Evolutionary conservation across 2,113 vertebrate genomes (phyloP).

Genomic region (Pagrus major): DNA sequence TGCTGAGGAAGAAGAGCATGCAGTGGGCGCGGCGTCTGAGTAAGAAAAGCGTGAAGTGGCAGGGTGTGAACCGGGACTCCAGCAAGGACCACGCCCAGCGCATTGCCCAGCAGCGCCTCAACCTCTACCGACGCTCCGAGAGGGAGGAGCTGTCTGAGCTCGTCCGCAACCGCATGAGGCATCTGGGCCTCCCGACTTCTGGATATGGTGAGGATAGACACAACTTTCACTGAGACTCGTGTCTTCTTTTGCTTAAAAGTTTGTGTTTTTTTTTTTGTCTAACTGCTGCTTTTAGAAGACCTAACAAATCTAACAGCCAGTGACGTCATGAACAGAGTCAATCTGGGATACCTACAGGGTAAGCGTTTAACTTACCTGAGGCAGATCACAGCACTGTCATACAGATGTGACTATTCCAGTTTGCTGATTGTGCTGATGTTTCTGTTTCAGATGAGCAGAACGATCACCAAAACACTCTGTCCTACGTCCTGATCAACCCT

Average conservation of each 20-base stretch:
- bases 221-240: neutral
- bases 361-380: too few species aligned
- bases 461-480: constrained; percentile 94
- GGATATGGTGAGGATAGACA: constrained; percentile 88
- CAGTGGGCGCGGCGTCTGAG: constrained; percentile 94
- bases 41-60: constrained; percentile 87
- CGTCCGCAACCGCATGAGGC: constrained; percentile 96
- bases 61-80: constrained; percentile 76
- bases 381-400: neutral
- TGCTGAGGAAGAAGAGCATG: constrained; percentile 93
- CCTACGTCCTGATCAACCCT: constrained; percentile 96
- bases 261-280: constrained; percentile 73
- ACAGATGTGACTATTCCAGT: neutral
- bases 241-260: constrained; percentile 70
- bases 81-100: constrained; percentile 85
- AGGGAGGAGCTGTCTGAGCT: constrained; percentile 94
- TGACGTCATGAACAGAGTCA: constrained; percentile 99
- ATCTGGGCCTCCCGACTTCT: constrained; percentile 92
- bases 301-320: constrained; percentile 96
- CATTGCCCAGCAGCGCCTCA: constrained; percentile 90
- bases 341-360: constrained; percentile 98
- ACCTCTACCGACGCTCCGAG: constrained; percentile 91
- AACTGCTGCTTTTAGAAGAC: constrained; percentile 86
- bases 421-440: neutral
- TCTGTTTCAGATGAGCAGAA: constrained; percentile 94